Base-by-base conservation (phyloP, 1,140 invertebrate genomes). In the Spodoptera litura region DNA sequence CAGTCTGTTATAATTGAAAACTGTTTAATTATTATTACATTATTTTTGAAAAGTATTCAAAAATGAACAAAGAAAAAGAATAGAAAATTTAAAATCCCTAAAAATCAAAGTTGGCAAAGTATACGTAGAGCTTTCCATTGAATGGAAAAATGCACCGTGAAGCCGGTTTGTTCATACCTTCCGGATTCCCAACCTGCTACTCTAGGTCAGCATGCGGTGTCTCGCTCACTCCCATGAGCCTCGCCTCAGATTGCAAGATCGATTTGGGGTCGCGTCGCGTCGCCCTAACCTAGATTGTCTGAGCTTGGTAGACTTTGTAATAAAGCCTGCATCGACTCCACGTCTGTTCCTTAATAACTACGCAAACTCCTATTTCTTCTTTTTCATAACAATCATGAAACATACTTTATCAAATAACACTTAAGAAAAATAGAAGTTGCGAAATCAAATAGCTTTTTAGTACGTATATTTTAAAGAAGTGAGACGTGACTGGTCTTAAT, bases 181-280 rank as follows among this genome's bases (percentile, higher is more conserved):
- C 92, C 92, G 92, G 92, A 94, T 94, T 94, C 92, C 88, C 92
- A 93, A 94, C 92, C 92, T 94, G 92, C 89, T 89, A 87, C 90
- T 94, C 89, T 93, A 94, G 92, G 92, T 94, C 92, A 93, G 83
- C 70, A 59, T 72, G 38, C 27, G 62, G 80, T 71, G 77, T 91
- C 91, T 84, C 90, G 76, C 89, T 94, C 88, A 76, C 90, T 83
- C 89, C 76, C 78, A 74, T 78, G 78, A 59, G 53, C 55, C 76
- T 80, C 79, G 78, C 86, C 81, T 82, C 85, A 88, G 86, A 89
- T 81, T 81, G 83, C 78, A 81, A 77, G 71, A 83, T 81, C 81
- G 87, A 88, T 93, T 93, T 92, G 89, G 91, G 92, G 91, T 92
- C 92, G 91, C 88, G 91, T 92, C 91, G 91, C 88, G 86, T 85